A percentile compares a stretch with the other conserved stretches of the same genome.
Evolutionary conservation across 1,140 invertebrate species (phyloP).

Genomic region (Temnothorax curvispinosus): DNA sequence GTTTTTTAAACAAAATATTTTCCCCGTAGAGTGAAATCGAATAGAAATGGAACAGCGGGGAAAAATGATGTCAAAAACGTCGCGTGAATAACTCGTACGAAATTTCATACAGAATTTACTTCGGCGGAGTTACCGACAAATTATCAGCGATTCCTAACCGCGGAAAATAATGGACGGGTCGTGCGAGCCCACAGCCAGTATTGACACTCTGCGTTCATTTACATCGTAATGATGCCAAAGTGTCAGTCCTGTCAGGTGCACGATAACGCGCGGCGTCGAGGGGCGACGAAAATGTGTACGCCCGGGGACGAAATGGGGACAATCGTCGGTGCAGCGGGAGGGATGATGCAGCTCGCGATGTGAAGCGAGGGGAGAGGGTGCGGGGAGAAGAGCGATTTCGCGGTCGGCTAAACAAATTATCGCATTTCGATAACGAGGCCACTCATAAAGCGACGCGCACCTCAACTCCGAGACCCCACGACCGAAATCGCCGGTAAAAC

Average conservation of each 20-base stretch:
- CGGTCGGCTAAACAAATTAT: conserved; percentile 76
- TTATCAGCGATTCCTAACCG: conserved; percentile 54
- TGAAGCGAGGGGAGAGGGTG: neutral
- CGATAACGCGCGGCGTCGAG: conserved; percentile 62
- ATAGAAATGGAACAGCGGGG: neutral
- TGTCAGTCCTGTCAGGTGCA: conserved; percentile 73
- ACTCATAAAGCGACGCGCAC: conserved; percentile 62
- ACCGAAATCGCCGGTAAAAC: conserved; percentile 11
- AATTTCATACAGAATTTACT: conserved; percentile 27
- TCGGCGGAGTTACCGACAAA: conserved; percentile 16
- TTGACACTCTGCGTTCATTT: conserved; percentile 74
- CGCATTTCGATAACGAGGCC: conserved; percentile 77
- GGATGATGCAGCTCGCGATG: neutral
- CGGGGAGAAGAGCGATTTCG: conserved; percentile 63
- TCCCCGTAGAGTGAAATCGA: neutral
- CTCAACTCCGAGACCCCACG: neutral
- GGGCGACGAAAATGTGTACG: conserved; percentile 56
- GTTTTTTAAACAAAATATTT: neutral
- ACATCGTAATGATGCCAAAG: conserved; percentile 75
- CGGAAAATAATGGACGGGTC: conserved; percentile 73
- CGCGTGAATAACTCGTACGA: conserved; percentile 4
- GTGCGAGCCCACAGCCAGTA: conserved; percentile 57
- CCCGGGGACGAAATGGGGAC: conserved; percentile 34
- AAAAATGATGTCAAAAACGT: neutral
- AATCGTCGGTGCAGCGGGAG: neutral